Conservation (phyloP, 2,888 invertebrate species). For the Eupithecia insigniata region DNA sequence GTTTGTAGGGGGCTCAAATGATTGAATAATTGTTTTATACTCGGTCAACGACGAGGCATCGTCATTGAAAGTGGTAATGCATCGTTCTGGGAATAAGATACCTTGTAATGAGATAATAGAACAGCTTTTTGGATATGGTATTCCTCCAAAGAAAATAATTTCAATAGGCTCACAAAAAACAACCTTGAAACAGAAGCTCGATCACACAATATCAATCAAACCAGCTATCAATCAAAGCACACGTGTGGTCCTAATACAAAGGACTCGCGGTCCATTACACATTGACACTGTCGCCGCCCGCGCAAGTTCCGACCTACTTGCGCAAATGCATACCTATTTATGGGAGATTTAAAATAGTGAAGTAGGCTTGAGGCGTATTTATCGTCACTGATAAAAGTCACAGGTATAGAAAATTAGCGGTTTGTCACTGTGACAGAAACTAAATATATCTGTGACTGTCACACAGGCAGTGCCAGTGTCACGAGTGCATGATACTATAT, state of each 20-base stretch:
- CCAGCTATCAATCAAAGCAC: conserved; percentile 28
- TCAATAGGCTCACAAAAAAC: neutral
- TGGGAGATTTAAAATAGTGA: conserved; percentile 34
- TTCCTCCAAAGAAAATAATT: neutral
- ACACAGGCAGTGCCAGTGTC: no score
- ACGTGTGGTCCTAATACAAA: conserved; percentile 58
- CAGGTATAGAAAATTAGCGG: no score
- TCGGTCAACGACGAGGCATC: neutral
- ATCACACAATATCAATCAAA: conserved; percentile 13
- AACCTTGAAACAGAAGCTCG: conserved; percentile 7
- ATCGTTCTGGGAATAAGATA: neutral
- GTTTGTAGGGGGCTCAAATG: neutral
- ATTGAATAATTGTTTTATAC: neutral
- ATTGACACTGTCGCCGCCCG: conserved; percentile 47
- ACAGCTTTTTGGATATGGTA: neutral
- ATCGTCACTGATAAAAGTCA: no score
- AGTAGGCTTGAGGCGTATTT: no score
- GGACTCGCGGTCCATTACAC: conserved; percentile 54
- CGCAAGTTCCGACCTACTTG: conserved; percentile 45
- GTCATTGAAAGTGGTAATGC: neutral
- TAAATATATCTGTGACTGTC: no score
- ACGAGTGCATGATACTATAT: no score
- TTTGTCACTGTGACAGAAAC: no score
- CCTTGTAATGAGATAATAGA: neutral
- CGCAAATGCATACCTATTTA: conserved; percentile 59